Conservation (phyloP, 2,113 vertebrate genomes). For the Misgurnus mizolepis region DNA sequence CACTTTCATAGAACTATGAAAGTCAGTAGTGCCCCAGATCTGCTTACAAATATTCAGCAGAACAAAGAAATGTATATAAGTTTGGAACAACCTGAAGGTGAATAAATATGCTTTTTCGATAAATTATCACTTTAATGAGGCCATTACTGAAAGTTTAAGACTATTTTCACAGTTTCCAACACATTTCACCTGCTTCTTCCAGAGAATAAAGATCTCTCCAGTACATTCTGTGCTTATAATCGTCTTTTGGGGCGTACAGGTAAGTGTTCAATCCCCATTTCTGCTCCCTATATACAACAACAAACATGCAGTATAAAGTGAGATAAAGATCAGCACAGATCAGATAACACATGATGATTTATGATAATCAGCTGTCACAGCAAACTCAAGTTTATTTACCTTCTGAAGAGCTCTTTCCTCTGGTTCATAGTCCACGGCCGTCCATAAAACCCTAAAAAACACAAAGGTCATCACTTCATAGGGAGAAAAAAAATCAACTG, state of each 20-base stretch:
- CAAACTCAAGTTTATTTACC: slow-evolving; percentile 69
- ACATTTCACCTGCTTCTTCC: slow-evolving; percentile 88
- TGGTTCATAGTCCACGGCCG: slow-evolving; percentile 99
- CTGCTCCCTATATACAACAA: slow-evolving; percentile 80
- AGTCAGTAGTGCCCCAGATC: too few relatives aligned
- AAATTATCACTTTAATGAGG: too few relatives aligned
- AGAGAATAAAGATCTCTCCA: slow-evolving; percentile 97
- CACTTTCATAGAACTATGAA: too few relatives aligned
- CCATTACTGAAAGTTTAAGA: too few relatives aligned
- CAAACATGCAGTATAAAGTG: slow-evolving; percentile 4
- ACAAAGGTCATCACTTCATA: slow-evolving; percentile 59
- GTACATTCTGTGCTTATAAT: slow-evolving; percentile 99
- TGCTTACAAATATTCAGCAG: too few relatives aligned
- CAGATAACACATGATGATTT: background rate
- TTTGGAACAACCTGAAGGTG: too few relatives aligned
- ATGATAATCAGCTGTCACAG: slow-evolving; percentile 10
- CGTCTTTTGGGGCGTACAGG: slow-evolving; percentile 97
- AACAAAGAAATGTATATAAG: too few relatives aligned
- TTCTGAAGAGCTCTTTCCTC: slow-evolving; percentile 94
- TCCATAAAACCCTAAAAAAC: slow-evolving; percentile 92
- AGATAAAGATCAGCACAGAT: background rate
- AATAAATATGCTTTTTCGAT: too few relatives aligned
- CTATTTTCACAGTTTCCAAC: too few relatives aligned
- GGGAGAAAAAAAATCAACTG: background rate
- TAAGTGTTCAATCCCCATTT: slow-evolving; percentile 96